Conservation (phyloP, 2,797 vertebrate species). For the Ceyx erithaca region DNA sequence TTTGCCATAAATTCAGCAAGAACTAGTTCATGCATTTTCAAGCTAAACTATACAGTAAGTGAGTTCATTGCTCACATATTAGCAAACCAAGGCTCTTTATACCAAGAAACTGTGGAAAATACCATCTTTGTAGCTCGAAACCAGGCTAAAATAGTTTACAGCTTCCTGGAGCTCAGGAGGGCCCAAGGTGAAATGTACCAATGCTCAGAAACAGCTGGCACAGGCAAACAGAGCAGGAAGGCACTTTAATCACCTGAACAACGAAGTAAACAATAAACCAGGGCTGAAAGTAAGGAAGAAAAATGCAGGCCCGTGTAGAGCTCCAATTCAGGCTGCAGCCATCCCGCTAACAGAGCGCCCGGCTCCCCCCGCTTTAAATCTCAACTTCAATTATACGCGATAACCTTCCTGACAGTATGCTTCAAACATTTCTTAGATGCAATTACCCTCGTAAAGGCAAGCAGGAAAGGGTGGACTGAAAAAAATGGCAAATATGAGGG, state of each 20-base stretch:
- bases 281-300: not conserved
- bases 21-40: not conserved
- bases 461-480: constrained; percentile 24
- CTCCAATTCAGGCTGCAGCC: constrained; percentile 11
- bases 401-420: constrained; percentile 54
- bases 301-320: not conserved
- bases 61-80: not conserved
- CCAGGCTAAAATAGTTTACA: not conserved
- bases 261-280: not conserved
- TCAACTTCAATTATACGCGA: constrained; percentile 30
- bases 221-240: not conserved
- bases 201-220: not conserved
- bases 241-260: not conserved
- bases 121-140: not conserved
- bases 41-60: not conserved
- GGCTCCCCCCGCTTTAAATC: not conserved
- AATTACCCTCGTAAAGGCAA: constrained; percentile 48
- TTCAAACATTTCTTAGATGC: constrained; percentile 46
- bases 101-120: not conserved
- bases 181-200: not conserved
- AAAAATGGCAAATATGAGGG: not conserved
- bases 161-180: not conserved
- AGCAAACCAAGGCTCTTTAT: not conserved
- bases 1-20: not conserved
- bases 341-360: not conserved